Evolutionary conservation across 2,888 invertebrate species (phyloP).

Genomic region (Prostheceraeus crozeri): DNA sequence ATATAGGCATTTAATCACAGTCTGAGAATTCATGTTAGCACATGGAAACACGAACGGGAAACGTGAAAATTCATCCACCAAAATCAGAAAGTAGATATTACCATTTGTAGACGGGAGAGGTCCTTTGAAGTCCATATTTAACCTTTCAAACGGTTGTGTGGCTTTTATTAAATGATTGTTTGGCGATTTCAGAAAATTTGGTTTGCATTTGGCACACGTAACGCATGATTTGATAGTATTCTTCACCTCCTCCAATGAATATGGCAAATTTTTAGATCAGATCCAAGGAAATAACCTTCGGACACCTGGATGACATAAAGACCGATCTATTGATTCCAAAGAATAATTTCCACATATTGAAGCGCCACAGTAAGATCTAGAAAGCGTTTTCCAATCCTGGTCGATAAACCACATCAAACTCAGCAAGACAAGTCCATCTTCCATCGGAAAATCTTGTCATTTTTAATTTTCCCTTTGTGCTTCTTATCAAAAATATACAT

Average conservation of each 20-base stretch:
- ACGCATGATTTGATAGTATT: constrained; percentile 23
- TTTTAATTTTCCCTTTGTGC: constrained; percentile 31
- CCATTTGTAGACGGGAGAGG: constrained; percentile 36
- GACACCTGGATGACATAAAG: constrained; percentile 40
- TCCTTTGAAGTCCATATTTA: constrained; percentile 41
- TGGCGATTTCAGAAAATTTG: constrained; percentile 29
- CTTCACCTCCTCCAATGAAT: constrained; percentile 36
- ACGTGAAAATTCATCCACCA: constrained; percentile 41
- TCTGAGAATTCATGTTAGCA: constrained; percentile 32
- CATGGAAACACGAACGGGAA: constrained; percentile 41
- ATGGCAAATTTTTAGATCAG: constrained; percentile 38
- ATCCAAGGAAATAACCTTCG: constrained; percentile 39
- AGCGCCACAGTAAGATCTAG: constrained; percentile 31
- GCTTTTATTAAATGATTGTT: constrained; percentile 39
- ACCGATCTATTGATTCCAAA: constrained; percentile 37
- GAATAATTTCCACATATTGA: not conserved
- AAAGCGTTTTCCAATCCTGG: constrained; percentile 24
- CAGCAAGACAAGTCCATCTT: constrained; percentile 29
- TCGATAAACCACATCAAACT: constrained; percentile 35
- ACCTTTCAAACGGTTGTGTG: constrained; percentile 39
- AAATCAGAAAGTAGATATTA: constrained; percentile 40
- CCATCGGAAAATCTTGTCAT: constrained; percentile 34
- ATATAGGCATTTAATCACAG: constrained; percentile 34
- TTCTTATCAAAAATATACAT: constrained; percentile 39
- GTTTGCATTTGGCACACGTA: constrained; percentile 35